phyloP scores from a whole-genome alignment of 2,797 vertebrate genomes.

The Lacerta viridis region DNA sequence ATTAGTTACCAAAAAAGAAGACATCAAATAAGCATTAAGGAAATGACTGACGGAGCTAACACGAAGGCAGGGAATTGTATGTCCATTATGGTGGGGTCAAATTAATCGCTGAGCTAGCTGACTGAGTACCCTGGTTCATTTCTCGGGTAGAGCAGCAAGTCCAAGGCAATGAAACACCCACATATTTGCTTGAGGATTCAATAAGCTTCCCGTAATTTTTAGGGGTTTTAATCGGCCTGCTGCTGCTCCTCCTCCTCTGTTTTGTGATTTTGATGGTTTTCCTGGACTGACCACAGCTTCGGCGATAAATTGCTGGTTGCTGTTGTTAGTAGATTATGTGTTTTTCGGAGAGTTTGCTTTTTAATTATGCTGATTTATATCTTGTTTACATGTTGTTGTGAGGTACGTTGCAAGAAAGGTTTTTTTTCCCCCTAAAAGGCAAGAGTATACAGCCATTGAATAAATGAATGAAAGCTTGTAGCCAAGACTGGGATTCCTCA shows the following conservation, averaged over 20 bases:
- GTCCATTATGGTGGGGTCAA: background rate
- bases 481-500: background rate
- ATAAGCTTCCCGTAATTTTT: background rate
- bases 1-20: conserved; percentile 15
- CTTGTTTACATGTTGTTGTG: background rate
- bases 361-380: background rate
- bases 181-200: background rate
- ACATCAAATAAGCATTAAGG: background rate
- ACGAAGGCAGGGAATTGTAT: conserved; percentile 33
- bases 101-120: background rate
- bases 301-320: background rate
- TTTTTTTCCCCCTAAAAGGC: background rate
- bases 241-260: background rate
- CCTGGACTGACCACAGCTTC: background rate
- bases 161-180: background rate
- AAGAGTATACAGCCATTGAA: background rate
- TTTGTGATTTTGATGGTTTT: background rate
- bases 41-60: background rate
- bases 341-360: background rate
- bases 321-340: background rate
- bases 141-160: background rate
- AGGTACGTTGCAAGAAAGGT: background rate
- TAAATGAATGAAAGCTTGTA: background rate
- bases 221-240: background rate
- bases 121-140: background rate